phyloP scores from a whole-genome alignment of 2,797 vertebrate genomes.

The Pristis pectinata region DNA sequence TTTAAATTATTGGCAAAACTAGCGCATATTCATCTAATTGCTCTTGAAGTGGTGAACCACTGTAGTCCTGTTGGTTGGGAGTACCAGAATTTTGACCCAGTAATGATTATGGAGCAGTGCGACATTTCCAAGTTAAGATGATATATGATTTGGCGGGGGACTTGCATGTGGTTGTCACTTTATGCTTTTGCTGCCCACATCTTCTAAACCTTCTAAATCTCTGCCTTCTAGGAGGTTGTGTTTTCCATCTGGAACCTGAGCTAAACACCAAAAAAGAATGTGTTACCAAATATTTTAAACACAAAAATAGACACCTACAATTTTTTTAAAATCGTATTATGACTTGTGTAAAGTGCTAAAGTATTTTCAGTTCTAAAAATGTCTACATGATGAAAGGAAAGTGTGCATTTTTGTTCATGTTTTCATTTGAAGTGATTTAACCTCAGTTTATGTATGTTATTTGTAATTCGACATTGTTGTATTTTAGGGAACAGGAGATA shows the following conservation, averaged over 20 bases:
- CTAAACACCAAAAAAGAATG: neutral
- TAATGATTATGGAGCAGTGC: too few relatives aligned
- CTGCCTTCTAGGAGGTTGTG: too few relatives aligned
- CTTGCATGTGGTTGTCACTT: too few relatives aligned
- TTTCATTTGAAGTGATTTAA: neutral
- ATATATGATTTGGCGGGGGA: too few relatives aligned
- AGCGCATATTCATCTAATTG: neutral
- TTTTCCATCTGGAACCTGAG: neutral
- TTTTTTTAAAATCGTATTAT: neutral
- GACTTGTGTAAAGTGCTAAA: neutral
- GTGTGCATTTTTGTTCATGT: constrained; percentile 15
- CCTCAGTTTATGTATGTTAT: neutral
- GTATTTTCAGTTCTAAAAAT: neutral
- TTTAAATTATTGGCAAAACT: neutral
- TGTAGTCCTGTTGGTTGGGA: too few relatives aligned
- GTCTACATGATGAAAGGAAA: neutral
- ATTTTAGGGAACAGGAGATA: constrained; percentile 80
- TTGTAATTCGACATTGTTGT: constrained; percentile 38
- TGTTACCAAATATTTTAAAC: neutral
- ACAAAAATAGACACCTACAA: neutral
- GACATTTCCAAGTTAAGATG: too few relatives aligned
- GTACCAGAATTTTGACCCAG: too few relatives aligned
- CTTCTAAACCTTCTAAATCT: too few relatives aligned
- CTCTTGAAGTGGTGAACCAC: too few relatives aligned
- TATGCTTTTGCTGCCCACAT: too few relatives aligned